Evolutionary conservation across 2,888 invertebrate species (phyloP), one percentile per base, ranked within the genome.

Genomic region (Rapana venosa): DNA sequence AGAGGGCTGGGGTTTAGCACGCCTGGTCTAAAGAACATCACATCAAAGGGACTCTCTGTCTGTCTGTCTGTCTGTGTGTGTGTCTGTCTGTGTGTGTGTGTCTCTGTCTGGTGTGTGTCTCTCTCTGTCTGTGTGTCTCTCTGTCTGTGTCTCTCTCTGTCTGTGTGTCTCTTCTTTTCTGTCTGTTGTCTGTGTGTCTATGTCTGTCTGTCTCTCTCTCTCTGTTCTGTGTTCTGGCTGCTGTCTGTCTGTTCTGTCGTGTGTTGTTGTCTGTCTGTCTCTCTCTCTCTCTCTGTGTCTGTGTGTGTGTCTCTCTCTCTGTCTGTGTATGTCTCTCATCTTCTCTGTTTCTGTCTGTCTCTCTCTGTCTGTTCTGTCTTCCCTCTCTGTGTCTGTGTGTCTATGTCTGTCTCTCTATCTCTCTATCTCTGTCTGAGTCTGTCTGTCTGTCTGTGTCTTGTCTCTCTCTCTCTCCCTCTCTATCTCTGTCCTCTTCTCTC

Each of bases 21-120:
- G n/a, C n/a, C n/a, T n/a, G n/a, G n/a, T n/a, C n/a, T n/a, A n/a
- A n/a, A n/a, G n/a, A n/a, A n/a, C n/a, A n/a, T n/a, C n/a, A n/a
- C n/a, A n/a, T n/a, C n/a, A n/a, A n/a, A n/a, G n/a, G n/a, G n/a
- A n/a, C 13, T 61, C 61, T 61, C 13, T 61, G 13, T 61, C 61
- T 61, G 61, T 61, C 61, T 77, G 77, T 77, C 30, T 77, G 32
- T 32, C 6, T 77, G 77, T 77, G 77, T 77, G 77, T 77, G 77
- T 77, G 77, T 32, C 30, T 77, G 77, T 77, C 30, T 77, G 77
- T 30, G 77, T 30, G 77, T 30, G 70, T 30, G 77, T 17, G 77
- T 77, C 30, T 32, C 30, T 77, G 77, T 11, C 6, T 11, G 32
- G 6, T 5, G 26, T 70, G 70, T 70, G 5, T 5, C 22, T 26